A percentile compares a stretch with the other conserved stretches of the same genome.
phyloP scores from a whole-genome alignment of 2,888 invertebrate species.

The Cataglyphis rosenhaueri region DNA sequence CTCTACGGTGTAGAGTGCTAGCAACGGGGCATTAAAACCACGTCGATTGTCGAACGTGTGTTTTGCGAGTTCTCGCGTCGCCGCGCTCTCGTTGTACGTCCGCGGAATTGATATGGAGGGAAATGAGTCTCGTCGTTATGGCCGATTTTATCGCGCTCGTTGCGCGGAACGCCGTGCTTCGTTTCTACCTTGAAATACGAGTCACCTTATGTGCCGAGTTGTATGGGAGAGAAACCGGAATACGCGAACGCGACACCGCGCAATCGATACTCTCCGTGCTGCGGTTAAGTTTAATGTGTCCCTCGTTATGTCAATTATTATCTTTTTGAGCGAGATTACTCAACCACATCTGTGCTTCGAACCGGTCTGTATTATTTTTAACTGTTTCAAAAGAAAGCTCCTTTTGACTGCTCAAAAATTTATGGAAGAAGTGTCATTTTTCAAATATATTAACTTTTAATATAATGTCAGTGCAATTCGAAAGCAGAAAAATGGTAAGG shows the following conservation, averaged over 20 bases:
- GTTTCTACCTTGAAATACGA: slow-evolving; percentile 75
- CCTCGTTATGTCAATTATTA: slow-evolving; percentile 54
- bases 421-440: background rate
- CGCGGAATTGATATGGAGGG: slow-evolving; percentile 68
- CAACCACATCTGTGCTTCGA: background rate
- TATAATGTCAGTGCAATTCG: background rate
- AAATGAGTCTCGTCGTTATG: slow-evolving; percentile 68
- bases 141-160: slow-evolving; percentile 73
- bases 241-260: slow-evolving; percentile 56
- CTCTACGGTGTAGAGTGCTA: slow-evolving; percentile 34
- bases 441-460: background rate
- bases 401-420: background rate
- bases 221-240: slow-evolving; percentile 68
- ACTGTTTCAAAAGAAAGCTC: background rate
- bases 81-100: slow-evolving; percentile 64
- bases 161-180: slow-evolving; percentile 67
- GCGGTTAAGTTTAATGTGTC: slow-evolving; percentile 69
- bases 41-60: slow-evolving; percentile 64
- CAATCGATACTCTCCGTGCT: slow-evolving; percentile 67
- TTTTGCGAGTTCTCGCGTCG: slow-evolving; percentile 65
- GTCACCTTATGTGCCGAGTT: slow-evolving; percentile 68
- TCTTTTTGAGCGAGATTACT: slow-evolving; percentile 38
- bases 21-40: slow-evolving; percentile 65
- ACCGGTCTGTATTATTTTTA: background rate
- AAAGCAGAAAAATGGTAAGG: background rate